phyloP scores from a whole-genome alignment of 2,888 invertebrate genomes.

The Lasioglossum vierecki region DNA sequence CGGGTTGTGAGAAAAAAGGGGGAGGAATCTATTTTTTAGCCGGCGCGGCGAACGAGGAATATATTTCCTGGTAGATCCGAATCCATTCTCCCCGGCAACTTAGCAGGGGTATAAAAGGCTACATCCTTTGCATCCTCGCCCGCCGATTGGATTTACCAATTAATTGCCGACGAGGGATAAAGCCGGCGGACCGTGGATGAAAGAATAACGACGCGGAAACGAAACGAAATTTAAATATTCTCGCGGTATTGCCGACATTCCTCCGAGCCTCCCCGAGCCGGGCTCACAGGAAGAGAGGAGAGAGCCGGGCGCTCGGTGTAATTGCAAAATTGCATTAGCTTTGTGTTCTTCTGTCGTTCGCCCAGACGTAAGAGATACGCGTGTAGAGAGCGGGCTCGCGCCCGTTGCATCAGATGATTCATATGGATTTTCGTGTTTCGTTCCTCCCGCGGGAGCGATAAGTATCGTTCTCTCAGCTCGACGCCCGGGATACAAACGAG shows the following conservation, averaged over 20 bases:
- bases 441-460: conserved; percentile 41
- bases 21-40: neutral
- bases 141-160: conserved; percentile 79
- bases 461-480: conserved; percentile 62
- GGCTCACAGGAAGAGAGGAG: conserved; percentile 57
- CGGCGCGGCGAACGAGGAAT: neutral
- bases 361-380: conserved; percentile 78
- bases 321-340: conserved; percentile 82
- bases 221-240: conserved; percentile 80
- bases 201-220: conserved; percentile 80
- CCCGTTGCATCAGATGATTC: conserved; percentile 71
- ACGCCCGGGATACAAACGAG: conserved; percentile 22
- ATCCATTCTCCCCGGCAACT: conserved; percentile 25
- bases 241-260: conserved; percentile 71
- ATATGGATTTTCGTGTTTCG: conserved; percentile 68
- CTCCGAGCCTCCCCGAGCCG: conserved; percentile 60
- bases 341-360: conserved; percentile 80
- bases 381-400: conserved; percentile 45
- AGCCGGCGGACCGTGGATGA: conserved; percentile 70
- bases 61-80: conserved; percentile 2
- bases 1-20: neutral
- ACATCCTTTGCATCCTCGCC: conserved; percentile 58
- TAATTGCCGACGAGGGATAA: conserved; percentile 71
- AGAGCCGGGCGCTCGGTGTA: conserved; percentile 72
- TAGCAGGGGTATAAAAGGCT: conserved; percentile 48